Base-by-base conservation (phyloP, 2,888 invertebrate genomes). In the Criorhina ranunculi region DNA sequence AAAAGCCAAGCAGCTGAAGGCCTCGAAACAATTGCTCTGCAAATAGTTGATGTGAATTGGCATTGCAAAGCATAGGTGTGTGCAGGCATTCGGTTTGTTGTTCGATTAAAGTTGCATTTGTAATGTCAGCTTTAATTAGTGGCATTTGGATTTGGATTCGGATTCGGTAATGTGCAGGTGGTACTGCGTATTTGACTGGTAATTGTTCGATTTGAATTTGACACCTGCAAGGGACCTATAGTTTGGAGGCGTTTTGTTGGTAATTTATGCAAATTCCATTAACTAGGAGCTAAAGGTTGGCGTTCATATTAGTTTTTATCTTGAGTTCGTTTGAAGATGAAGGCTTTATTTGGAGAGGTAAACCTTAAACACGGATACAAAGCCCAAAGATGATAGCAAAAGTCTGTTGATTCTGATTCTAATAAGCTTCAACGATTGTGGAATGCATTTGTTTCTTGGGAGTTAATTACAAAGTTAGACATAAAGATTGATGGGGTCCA, bases 81-180 rank as follows among this genome's bases (percentile, higher is more conserved):
- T 60, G 70, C 59, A 37, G 70, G 70, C 72, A 29, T 51, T 73
- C 42, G 44, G 24, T 24, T 24, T 51, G 42, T 4, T 72, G 66
- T 67, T 77, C 44, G 37, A 51, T 83, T 78, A 40, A 78, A 78
- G 66, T 67, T 73, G 53, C 73, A 73, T 49, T 73, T 78, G 79
- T 62, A 57, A 73, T 69, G 79, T 67, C 79, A 62, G 73, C 79
- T 73, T 79, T 79, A 83, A 83, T 79, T 73, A 73, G 73, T 62
- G 67, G 66, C 72, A 67, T 83, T 73, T 24, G 24, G 24, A 24
- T 4, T 24, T 73, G 7, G 31, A 35, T 62, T 64, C 40, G 42
- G 8, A 40, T 35, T 42, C 51, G 51, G 29, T 72, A 24, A 33
- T 66, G 33, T 67, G 72, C 66, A 70, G 66, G 72, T 66, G 78